These are phyloP conservation scores for Rhineura floridana DNA, from an alignment of 2,113 vertebrate genomes.

Conservation along the genomic window DNA sequence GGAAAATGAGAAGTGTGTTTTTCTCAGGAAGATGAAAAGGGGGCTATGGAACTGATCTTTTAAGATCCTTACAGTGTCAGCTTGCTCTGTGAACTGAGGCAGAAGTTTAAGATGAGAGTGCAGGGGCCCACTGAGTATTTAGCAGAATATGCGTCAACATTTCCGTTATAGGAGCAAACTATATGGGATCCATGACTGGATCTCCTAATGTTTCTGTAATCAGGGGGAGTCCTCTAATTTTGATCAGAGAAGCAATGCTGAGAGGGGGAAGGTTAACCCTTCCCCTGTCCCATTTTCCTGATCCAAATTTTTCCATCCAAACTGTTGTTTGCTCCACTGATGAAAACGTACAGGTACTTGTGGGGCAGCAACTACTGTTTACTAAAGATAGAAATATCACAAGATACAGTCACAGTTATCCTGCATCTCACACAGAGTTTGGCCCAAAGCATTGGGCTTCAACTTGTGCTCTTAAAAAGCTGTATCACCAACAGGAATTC, in stretches of 20 bases:
- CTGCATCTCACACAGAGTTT: too few species aligned
- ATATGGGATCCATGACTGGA: neutral
- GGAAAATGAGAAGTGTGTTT: neutral
- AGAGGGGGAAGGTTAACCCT: neutral
- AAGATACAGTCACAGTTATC: neutral
- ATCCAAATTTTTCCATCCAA: neutral
- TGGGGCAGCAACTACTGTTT: too few species aligned
- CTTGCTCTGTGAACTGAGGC: neutral
- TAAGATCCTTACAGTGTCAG: neutral
- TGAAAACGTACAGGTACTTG: neutral
- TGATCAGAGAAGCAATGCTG: neutral
- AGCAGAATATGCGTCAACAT: neutral
- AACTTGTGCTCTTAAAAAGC: neutral
- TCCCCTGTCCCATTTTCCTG: neutral
- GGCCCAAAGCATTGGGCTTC: neutral
- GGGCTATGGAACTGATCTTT: neutral
- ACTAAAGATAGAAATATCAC: neutral
- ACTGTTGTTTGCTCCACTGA: neutral
- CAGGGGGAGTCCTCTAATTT: neutral
- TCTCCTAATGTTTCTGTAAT: neutral
- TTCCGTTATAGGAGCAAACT: neutral
- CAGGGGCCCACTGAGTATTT: neutral
- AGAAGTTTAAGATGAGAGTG: neutral
- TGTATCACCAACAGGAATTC: neutral
- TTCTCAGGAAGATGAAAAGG: neutral